Conservation (phyloP, 1,140 invertebrate species). For the Orius insidiosus region DNA sequence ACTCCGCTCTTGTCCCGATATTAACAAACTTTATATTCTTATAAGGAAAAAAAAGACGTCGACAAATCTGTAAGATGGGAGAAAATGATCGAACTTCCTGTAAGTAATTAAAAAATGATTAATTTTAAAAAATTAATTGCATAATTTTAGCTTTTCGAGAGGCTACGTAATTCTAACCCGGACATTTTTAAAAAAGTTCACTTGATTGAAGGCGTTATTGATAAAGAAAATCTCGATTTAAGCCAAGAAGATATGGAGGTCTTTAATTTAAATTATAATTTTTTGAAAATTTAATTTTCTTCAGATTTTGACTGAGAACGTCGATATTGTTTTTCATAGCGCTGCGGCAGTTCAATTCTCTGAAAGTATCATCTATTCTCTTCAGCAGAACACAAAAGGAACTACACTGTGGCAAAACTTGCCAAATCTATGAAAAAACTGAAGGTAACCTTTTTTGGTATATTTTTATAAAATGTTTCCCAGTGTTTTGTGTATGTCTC, state of each 20-base stretch:
- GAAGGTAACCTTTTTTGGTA: neutral
- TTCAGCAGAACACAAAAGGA: neutral
- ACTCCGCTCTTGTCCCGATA: conserved; percentile 47
- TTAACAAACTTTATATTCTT: conserved; percentile 57
- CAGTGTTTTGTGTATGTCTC: conserved; percentile 2
- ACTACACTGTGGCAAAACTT: neutral
- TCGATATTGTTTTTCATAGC: neutral
- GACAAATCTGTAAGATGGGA: neutral
- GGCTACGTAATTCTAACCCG: neutral
- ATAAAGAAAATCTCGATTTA: neutral
- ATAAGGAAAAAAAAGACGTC: conserved; percentile 40
- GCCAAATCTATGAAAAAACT: conserved; percentile 1
- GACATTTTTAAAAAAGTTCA: neutral
- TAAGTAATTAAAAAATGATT: neutral
- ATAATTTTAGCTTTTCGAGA: neutral
- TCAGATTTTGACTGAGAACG: neutral
- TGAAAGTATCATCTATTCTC: neutral
- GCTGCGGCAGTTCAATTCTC: conserved; percentile 3
- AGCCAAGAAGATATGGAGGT: neutral
- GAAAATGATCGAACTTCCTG: neutral
- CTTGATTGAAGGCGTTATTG: neutral
- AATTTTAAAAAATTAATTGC: neutral
- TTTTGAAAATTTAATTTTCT: too few species aligned
- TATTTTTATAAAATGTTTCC: neutral
- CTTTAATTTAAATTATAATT: too few species aligned